Conservation (phyloP, 2,888 invertebrate genomes). For the Ceraclea dissimilis region DNA sequence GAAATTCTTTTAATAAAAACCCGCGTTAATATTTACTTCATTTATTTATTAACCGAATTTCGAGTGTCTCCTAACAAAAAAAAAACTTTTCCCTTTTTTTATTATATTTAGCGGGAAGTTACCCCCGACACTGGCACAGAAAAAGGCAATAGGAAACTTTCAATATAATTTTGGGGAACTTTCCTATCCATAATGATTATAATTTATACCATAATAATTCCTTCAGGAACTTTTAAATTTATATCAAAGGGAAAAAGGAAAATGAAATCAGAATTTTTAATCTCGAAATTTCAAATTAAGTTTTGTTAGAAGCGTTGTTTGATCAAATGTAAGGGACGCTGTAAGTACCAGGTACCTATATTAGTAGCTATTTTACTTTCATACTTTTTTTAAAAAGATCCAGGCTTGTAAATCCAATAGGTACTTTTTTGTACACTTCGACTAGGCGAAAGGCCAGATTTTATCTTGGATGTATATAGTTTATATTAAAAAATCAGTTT, state of each 20-base stretch:
- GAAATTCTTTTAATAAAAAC: too few species aligned
- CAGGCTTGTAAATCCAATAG: too few species aligned
- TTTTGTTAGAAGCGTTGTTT: background rate
- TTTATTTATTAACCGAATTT: background rate
- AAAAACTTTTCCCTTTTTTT: background rate
- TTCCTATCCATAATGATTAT: background rate
- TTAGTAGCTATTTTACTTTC: too few species aligned
- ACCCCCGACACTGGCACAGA: background rate
- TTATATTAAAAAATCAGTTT: too few species aligned
- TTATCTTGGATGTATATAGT: too few species aligned
- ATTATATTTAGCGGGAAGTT: background rate
- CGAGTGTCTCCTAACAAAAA: background rate
- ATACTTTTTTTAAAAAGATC: too few species aligned
- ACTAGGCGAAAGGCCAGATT: too few species aligned
- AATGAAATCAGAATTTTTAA: background rate
- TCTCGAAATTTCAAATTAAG: slow-evolving; percentile 1
- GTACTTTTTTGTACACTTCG: too few species aligned
- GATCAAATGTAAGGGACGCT: too few species aligned
- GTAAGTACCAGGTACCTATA: too few species aligned
- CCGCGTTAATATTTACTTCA: background rate
- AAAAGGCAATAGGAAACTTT: background rate
- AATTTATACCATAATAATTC: background rate
- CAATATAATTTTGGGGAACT: background rate
- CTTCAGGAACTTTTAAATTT: background rate
- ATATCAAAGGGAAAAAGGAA: background rate